A percentile compares a stretch with the other conserved stretches of the same genome.
Evolutionary conservation across 2,797 vertebrate species (phyloP).

Genomic region (Galago senegalensis): DNA sequence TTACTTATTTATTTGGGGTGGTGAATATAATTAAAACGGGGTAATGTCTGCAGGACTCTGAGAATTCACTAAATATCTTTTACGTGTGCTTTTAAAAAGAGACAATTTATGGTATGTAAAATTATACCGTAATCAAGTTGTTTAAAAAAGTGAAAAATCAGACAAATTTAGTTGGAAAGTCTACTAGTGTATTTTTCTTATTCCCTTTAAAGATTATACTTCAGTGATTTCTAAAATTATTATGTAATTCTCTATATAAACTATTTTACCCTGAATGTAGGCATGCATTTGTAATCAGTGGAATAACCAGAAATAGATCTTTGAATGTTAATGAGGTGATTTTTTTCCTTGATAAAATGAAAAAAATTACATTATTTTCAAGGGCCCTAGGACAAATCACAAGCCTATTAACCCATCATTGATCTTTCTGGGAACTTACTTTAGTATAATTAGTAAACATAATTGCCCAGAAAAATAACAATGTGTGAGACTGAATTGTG

Average conservation of each 20-base stretch:
- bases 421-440: constrained; percentile 7
- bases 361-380: constrained; percentile 59
- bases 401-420: background rate
- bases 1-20: background rate
- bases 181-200: background rate
- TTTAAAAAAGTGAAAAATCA: constrained; percentile 13
- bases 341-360: constrained; percentile 49
- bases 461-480: constrained; percentile 67
- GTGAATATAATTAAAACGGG: background rate
- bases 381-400: constrained; percentile 12
- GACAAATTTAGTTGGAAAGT: background rate
- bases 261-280: background rate
- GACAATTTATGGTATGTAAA: background rate
- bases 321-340: background rate
- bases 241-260: background rate
- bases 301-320: constrained; percentile 5
- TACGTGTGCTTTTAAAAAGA: background rate
- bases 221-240: constrained; percentile 36
- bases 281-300: background rate
- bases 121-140: background rate
- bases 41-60: background rate
- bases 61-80: background rate
- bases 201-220: constrained; percentile 32
- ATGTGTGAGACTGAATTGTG: constrained; percentile 12
- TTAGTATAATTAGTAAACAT: constrained; percentile 30